phyloP scores from a whole-genome alignment of 2,113 vertebrate genomes.

The Rostratula benghalensis region DNA sequence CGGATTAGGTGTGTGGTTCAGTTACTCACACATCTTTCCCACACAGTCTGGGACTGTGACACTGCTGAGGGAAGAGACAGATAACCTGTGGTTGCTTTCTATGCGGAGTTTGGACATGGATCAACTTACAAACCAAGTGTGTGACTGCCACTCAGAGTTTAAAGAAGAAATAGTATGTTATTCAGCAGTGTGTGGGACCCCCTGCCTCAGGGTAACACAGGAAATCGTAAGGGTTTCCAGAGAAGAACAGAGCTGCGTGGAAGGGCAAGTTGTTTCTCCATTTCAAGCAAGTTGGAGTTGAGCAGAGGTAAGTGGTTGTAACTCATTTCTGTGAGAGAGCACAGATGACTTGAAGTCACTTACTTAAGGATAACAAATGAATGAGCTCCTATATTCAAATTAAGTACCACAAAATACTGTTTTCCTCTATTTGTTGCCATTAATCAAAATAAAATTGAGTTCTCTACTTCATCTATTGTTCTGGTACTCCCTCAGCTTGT shows the following conservation, averaged over 20 bases:
- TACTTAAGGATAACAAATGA: neutral
- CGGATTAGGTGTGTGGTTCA: neutral
- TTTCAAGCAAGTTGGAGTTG: fast-evolving
- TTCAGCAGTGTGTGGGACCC: neutral
- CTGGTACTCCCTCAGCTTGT: neutral
- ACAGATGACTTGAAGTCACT: neutral
- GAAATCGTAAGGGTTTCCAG: neutral
- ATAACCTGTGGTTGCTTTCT: neutral
- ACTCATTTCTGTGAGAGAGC: neutral
- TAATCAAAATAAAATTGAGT: neutral
- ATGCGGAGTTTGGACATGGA: neutral
- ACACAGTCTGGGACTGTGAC: neutral
- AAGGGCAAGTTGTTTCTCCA: neutral
- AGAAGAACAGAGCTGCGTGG: neutral
- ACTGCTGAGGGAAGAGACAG: neutral
- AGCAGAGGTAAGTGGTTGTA: neutral
- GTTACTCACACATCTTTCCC: neutral
- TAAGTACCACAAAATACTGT: neutral
- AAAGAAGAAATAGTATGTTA: neutral
- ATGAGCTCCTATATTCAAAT: neutral
- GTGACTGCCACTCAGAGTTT: neutral
- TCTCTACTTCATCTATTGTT: neutral
- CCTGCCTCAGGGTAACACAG: neutral
- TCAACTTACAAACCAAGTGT: neutral
- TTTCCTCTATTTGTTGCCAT: fast-evolving